These are phyloP conservation scores for Oreocharis arfaki DNA, from an alignment of 2,113 vertebrate species.

Conservation along the genomic window DNA sequence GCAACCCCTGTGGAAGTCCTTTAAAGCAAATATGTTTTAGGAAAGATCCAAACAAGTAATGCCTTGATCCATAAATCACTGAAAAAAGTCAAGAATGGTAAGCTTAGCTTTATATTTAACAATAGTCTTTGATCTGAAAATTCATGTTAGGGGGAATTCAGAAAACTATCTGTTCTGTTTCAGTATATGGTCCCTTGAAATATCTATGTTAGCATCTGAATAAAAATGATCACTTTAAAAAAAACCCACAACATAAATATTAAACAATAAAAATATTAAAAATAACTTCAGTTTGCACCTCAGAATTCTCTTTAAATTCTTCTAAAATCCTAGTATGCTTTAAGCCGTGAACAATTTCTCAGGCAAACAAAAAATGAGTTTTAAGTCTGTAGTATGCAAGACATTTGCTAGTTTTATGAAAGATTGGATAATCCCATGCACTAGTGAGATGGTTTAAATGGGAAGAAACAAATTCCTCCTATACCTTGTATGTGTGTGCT, in stretches of 20 bases:
- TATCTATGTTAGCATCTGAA: neutral
- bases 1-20: neutral
- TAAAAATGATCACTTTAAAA: neutral
- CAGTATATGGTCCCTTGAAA: neutral
- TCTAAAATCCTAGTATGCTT: neutral
- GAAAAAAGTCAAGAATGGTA: neutral
- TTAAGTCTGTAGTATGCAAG: neutral
- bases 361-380: neutral
- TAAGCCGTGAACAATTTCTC: neutral
- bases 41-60: neutral
- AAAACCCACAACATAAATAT: neutral
- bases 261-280: neutral
- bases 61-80: constrained; percentile 2
- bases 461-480: neutral
- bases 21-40: neutral
- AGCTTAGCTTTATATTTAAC: neutral
- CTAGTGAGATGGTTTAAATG: neutral
- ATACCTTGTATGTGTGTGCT: neutral
- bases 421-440: neutral
- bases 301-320: neutral
- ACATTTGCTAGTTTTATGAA: neutral
- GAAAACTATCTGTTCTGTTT: neutral
- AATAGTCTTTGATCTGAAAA: neutral
- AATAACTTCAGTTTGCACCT: neutral
- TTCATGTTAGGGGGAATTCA: neutral